Evolutionary conservation across 2,797 vertebrate genomes (phyloP), one percentile per base, ranked within the genome.

Genomic region (Champsocephalus gunnari): DNA sequence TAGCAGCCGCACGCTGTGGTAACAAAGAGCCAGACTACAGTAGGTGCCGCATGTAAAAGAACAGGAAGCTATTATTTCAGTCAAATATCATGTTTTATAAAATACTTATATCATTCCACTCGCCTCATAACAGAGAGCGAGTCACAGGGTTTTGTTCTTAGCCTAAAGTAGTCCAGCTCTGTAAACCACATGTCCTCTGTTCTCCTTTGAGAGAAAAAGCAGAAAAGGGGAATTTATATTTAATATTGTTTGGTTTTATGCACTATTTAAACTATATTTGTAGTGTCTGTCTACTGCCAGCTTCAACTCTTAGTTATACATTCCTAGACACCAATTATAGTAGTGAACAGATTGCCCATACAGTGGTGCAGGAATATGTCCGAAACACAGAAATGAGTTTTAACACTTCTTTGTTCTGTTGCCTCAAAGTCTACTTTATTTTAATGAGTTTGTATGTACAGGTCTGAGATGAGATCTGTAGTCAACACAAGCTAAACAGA

Each of bases 11-110:
- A 54, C 45, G 63, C 49, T 7, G 34, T 19, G 1, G 59, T 57
- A 13, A 81, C 77, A 81, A 80, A 82, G 73, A 82, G 83, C 71
- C 72, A 32, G 51, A 66, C 57, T 41, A 1, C 19, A 19, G 19
- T 19, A 34, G 77, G 75, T 81, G 38, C 48, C 19, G 6, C 14
- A 28, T 43, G 47, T 17, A 57, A 56, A 74, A 64, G 48, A 70
- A 74, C 44, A 61, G 69, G 50, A 79, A 77, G 58, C 12, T 48
- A 38, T 70, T 72, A 50, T 73, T 70, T 50, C 9, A 50, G 50
- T 72, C n/a, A 5, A n/a, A 50, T 47, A 65, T 47, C 12, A 55
- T 28, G 61, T 48, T 67, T 51, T 10, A 47, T 59, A 10, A 70
- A 65, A 63, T 5, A 0, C n/a, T 17, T 63, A 28, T 41, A 55